A percentile compares a stretch with the other conserved stretches of the same genome.
Conservation (phyloP, 2,888 invertebrate species). For the Stenoptilia bipunctidactyla region DNA sequence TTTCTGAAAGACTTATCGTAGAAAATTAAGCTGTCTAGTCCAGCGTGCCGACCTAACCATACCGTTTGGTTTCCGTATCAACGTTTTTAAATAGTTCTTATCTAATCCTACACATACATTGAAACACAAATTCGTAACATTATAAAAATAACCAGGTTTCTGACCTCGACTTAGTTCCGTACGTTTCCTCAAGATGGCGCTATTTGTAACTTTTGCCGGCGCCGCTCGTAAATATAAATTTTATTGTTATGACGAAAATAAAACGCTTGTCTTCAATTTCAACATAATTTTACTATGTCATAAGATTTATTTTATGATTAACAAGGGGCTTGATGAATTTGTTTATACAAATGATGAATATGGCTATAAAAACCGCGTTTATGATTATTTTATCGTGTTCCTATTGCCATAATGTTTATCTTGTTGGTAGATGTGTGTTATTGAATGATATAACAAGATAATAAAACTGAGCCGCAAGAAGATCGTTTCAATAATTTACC, state of each 20-base stretch:
- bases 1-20: no score
- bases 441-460: constrained; percentile 32
- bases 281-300: constrained; percentile 68
- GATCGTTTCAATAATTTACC: neutral
- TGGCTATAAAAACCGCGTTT: constrained; percentile 62
- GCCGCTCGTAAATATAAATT: constrained; percentile 66
- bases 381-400: constrained; percentile 54
- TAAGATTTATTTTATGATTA: constrained; percentile 72
- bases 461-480: constrained; percentile 33
- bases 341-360: constrained; percentile 65
- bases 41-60: no score
- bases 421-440: constrained; percentile 38
- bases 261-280: constrained; percentile 72
- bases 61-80: no score
- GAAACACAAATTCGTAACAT: no score
- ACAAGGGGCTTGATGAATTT: constrained; percentile 71
- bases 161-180: no score
- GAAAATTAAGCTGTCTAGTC: no score
- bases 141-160: no score
- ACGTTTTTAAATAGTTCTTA: no score
- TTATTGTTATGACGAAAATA: constrained; percentile 72
- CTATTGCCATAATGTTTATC: constrained; percentile 48
- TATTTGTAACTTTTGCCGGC: constrained; percentile 30
- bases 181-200: constrained; percentile 62
- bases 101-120: no score